These are phyloP conservation scores for Cottoperca gobio DNA, from an alignment of 2,797 vertebrate species.

Conservation along the genomic window DNA sequence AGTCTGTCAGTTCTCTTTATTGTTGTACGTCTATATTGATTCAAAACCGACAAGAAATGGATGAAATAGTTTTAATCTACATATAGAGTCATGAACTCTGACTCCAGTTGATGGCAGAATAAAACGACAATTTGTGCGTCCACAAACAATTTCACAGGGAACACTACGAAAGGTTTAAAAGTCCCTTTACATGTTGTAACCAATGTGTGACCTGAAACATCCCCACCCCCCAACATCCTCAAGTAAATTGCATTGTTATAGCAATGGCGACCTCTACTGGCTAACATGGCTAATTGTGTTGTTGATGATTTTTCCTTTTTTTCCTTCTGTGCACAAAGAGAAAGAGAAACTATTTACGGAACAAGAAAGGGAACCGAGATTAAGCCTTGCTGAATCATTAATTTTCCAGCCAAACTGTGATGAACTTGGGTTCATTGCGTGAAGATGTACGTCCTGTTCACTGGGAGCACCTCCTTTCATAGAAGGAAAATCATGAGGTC, in stretches of 20 bases:
- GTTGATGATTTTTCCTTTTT: neutral
- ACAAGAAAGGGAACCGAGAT: neutral
- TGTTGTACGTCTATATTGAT: neutral
- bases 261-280: constrained; percentile 64
- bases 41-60: neutral
- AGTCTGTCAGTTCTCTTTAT: neutral
- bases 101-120: neutral
- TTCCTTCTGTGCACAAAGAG: neutral
- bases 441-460: neutral
- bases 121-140: neutral
- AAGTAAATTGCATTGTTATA: neutral
- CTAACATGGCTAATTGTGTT: no score
- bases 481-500: neutral
- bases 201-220: neutral
- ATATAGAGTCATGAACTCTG: neutral
- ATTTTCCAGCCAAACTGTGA: neutral
- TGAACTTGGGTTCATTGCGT: neutral
- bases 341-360: neutral
- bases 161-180: neutral
- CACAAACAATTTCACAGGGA: neutral
- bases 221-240: neutral
- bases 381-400: neutral
- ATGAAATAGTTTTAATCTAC: neutral
- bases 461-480: neutral
- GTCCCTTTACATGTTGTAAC: neutral